Conservation (phyloP, 1,140 invertebrate species). For the Papilio dardanus region DNA sequence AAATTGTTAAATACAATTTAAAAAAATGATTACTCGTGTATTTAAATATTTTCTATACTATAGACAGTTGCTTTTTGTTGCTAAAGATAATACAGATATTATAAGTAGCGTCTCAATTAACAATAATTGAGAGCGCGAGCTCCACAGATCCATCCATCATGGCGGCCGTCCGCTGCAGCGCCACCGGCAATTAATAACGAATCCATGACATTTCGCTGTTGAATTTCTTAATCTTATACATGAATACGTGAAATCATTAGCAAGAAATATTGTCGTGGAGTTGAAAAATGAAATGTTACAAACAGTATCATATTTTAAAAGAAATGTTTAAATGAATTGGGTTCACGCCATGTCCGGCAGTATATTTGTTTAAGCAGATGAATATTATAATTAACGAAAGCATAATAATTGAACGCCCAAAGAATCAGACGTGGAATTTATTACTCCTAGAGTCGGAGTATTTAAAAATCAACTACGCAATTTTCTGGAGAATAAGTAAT, state of each 20-base stretch:
- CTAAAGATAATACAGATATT: neutral
- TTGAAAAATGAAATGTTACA: neutral
- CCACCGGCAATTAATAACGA: constrained; percentile 18
- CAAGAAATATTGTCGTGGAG: neutral
- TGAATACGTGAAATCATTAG: constrained; percentile 34
- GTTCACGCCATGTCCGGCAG: too few species aligned
- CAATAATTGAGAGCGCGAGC: constrained; percentile 28
- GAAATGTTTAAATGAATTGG: neutral
- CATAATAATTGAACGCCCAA: neutral
- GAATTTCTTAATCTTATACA: constrained; percentile 31
- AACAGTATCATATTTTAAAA: neutral
- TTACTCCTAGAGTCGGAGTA: neutral
- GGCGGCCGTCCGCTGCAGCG: constrained; percentile 20
- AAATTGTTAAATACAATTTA: neutral
- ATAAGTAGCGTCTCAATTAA: constrained; percentile 24
- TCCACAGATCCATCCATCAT: constrained; percentile 4
- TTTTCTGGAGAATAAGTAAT: neutral
- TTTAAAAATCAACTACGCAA: too few species aligned
- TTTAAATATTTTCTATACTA: too few species aligned
- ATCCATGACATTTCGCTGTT: constrained; percentile 26
- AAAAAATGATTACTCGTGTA: too few species aligned
- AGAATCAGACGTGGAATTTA: neutral
- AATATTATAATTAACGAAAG: neutral
- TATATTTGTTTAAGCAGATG: neutral
- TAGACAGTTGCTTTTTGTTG: neutral